Evolutionary conservation across 2,888 invertebrate species (phyloP).

Genomic region (Drosophila colorata): DNA sequence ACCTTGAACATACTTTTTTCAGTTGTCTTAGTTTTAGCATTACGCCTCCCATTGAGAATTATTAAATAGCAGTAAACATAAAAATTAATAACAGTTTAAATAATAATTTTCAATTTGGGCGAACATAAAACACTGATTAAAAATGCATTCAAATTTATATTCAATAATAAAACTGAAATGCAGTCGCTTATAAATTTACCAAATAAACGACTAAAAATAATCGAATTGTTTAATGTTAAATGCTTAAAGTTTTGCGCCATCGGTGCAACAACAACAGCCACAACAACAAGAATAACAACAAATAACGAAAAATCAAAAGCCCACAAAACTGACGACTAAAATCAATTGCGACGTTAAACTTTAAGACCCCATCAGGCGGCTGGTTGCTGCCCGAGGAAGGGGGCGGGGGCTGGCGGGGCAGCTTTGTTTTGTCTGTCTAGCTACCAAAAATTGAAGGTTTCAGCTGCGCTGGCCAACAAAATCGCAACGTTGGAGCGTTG

Average conservation of each 20-base stretch:
- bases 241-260: conserved; percentile 64
- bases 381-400: not conserved
- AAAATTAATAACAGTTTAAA: conserved; percentile 57
- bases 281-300: conserved; percentile 48
- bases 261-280: conserved; percentile 42
- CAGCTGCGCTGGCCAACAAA: conserved; percentile 51
- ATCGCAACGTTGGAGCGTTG: conserved; percentile 59
- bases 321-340: conserved; percentile 80
- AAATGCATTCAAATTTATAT: conserved; percentile 74
- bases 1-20: not conserved
- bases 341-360: conserved; percentile 79
- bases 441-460: conserved; percentile 78
- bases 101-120: conserved; percentile 60
- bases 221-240: conserved; percentile 67
- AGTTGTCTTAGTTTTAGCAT: not conserved
- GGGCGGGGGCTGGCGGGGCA: not conserved
- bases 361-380: conserved; percentile 64
- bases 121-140: conserved; percentile 71
- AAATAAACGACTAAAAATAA: conserved; percentile 54
- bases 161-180: conserved; percentile 67
- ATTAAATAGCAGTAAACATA: conserved; percentile 50
- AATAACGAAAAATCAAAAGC: conserved; percentile 69
- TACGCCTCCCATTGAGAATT: conserved; percentile 10
- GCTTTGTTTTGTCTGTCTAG: conserved; percentile 55
- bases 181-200: conserved; percentile 59